Conservation (phyloP, 53 echinoderm and acorn worm genomes). For the Hippasteria phrygiana region DNA sequence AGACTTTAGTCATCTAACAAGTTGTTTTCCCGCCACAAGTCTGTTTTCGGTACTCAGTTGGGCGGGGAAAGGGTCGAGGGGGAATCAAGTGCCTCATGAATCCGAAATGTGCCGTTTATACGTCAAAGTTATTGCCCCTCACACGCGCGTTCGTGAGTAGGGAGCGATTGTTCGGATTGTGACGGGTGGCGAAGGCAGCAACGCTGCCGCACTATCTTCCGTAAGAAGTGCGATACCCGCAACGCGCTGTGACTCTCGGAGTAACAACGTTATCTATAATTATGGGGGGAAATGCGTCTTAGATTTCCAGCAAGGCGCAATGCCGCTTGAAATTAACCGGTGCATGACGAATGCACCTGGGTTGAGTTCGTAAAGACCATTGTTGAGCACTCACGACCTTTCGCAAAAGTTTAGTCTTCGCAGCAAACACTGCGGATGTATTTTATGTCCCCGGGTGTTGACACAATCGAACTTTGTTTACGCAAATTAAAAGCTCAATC, state of each 20-base stretch:
- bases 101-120: neutral
- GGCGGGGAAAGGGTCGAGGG: neutral
- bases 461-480: too few species aligned
- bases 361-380: neutral
- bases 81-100: slow-evolving; percentile 7
- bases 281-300: slow-evolving; percentile 11
- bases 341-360: slow-evolving; percentile 6
- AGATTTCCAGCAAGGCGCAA: neutral
- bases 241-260: neutral
- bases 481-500: too few species aligned
- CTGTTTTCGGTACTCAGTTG: slow-evolving; percentile 22
- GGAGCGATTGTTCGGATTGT: neutral
- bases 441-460: too few species aligned
- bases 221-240: neutral
- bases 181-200: neutral
- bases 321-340: neutral
- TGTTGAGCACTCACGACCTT: too few species aligned
- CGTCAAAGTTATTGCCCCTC: slow-evolving; percentile 3
- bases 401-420: too few species aligned
- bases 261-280: neutral
- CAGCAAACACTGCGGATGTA: neutral
- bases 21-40: neutral
- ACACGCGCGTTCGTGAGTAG: slow-evolving; percentile 26
- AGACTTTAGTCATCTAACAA: slow-evolving; percentile 2
- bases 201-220: neutral